Evolutionary conservation across 1,140 invertebrate genomes (phyloP), one percentile per base, ranked within the genome.

Genomic region (Cherax quadricarinatus): DNA sequence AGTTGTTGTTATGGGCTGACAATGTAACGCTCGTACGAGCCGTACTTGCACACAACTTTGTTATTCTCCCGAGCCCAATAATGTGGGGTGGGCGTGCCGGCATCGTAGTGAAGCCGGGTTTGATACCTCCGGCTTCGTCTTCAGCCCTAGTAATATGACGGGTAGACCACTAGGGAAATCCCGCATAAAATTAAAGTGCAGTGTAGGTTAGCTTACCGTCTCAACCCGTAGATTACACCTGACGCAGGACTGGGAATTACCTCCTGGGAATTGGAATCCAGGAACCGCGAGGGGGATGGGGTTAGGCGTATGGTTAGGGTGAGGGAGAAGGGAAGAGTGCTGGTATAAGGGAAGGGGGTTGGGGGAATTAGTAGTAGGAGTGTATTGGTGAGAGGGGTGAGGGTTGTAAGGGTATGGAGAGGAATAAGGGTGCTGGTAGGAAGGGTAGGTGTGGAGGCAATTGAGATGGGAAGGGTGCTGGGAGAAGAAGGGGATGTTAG

Each of bases 141-240:
- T 83, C 18, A 16, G 88, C 49, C 48, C 53, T 16, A 12, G 41
- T 80, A 81, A 89, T 91, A 80, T 91, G 66, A 80, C 90, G 66
- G 81, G 62, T 75, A 80, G 84, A 86, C 85, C 84, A 86, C 90
- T 82, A 66, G 90, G 83, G 84, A 91, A 91, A 91, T 91, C 62
- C 49, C 10, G 62, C 84, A 80, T 81, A 85, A 81, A 87, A 80
- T 81, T 91, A 86, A 85, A 86, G 85, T 80, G 57, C 75, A 79
- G 78, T 41, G 79, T 66, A 62, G 60, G 66, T 86, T 73, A 84
- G 84, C 89, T 91, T 86, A 85, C 51, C 24, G 81, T 51, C 70
- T 49, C 89, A 51, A 30, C 70, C 73, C 83, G 49, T 86, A 91
- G 83, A 91, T 91, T 91, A 85, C 89, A 91, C 89, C 89, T 91